These are phyloP conservation scores for Hymenopus coronatus DNA, from an alignment of 2,888 invertebrate genomes.

Conservation along the genomic window DNA sequence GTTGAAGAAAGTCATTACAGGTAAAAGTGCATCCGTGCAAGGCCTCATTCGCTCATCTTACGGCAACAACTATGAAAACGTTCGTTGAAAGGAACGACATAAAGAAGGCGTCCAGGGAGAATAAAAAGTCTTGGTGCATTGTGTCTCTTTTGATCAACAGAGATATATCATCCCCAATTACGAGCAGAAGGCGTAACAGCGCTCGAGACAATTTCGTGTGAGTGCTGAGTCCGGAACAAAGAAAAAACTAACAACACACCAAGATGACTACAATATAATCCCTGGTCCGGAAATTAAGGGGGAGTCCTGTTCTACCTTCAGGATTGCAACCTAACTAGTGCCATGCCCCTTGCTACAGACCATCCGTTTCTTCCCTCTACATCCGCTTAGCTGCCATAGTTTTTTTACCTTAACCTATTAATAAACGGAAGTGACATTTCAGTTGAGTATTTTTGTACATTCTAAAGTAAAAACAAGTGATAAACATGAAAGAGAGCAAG, in stretches of 20 bases:
- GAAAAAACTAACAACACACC: not conserved
- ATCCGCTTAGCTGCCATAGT: not conserved
- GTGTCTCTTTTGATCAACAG: constrained; percentile 1
- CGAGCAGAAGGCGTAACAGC: not conserved
- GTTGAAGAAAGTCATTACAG: not conserved
- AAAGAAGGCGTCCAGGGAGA: not conserved
- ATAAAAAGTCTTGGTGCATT: not conserved
- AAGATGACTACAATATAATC: not conserved
- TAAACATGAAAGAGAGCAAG: not conserved
- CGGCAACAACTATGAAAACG: not conserved
- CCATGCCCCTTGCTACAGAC: not conserved
- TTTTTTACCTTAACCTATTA: not conserved
- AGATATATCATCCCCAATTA: constrained; percentile 15
- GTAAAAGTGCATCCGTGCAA: not conserved
- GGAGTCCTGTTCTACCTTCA: not conserved
- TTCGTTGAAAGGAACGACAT: not conserved
- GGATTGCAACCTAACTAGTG: not conserved
- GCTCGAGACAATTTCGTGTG: not conserved
- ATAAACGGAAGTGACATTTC: not conserved
- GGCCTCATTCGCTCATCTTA: not conserved
- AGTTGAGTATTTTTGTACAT: not conserved
- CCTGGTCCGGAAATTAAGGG: not conserved
- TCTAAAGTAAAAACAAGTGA: not conserved
- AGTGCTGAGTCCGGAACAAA: not conserved
- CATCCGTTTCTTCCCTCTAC: not conserved